These are phyloP conservation scores for Samia ricini DNA, from an alignment of 1,140 invertebrate species.

Conservation along the genomic window DNA sequence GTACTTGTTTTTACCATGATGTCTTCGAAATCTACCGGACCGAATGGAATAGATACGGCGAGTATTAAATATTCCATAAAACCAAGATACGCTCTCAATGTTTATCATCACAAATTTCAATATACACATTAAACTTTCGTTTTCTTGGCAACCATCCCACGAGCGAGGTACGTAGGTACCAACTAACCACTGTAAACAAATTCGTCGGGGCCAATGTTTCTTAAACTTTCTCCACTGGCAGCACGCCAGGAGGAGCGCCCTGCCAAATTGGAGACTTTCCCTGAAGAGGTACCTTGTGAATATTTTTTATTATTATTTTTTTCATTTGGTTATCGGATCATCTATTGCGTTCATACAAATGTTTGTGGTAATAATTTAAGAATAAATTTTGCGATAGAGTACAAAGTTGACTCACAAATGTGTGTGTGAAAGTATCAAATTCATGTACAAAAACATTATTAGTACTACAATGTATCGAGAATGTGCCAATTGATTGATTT, in stretches of 20 bases:
- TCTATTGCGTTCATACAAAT: neutral
- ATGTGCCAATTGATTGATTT: no score
- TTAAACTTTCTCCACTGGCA: slow-evolving; percentile 65
- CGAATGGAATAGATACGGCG: neutral
- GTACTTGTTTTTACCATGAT: neutral
- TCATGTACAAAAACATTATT: no score
- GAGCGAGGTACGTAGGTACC: slow-evolving; percentile 22
- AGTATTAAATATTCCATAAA: neutral
- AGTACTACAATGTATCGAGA: no score
- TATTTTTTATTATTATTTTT: slow-evolving; percentile 24
- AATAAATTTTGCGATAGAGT: neutral
- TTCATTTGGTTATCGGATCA: slow-evolving; percentile 23
- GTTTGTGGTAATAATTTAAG: neutral
- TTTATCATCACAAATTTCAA: neutral
- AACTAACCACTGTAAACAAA: slow-evolving; percentile 60
- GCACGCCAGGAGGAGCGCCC: slow-evolving; percentile 40
- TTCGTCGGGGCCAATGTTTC: slow-evolving; percentile 55
- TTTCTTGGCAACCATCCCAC: slow-evolving; percentile 27
- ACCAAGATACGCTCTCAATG: neutral
- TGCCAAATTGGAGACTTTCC: slow-evolving; percentile 45
- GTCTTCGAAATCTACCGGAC: neutral
- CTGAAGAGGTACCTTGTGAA: slow-evolving; percentile 27
- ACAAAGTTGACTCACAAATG: no score
- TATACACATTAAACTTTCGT: slow-evolving; percentile 43
- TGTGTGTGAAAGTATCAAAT: no score